Percentiles rank a stretch among this genome's conserved stretches.
Conservation (phyloP, 2,113 vertebrate species). For the Pollachius pollachius region DNA sequence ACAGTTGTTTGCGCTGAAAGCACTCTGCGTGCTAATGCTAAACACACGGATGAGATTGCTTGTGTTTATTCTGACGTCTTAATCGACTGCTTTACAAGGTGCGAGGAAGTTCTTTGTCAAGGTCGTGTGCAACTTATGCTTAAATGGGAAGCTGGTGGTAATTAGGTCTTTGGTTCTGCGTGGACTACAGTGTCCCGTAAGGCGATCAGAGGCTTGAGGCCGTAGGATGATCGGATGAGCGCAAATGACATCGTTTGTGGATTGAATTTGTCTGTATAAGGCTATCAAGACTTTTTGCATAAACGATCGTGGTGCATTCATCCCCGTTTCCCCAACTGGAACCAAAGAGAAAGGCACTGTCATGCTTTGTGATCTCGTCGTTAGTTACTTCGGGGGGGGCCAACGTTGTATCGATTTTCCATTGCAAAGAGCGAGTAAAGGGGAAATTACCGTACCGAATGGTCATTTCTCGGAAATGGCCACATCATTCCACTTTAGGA, state of each 20-base stretch:
- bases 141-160: conserved; percentile 18
- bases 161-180: conserved; percentile 40
- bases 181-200: conserved; percentile 25
- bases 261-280: background rate
- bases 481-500: too few relatives aligned
- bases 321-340: conserved; percentile 1
- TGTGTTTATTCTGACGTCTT: conserved; percentile 26
- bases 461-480: too few relatives aligned
- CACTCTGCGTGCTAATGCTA: conserved; percentile 45
- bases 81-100: too few relatives aligned
- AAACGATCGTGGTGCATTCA: background rate
- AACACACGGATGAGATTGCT: conserved; percentile 59
- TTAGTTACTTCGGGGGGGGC: background rate
- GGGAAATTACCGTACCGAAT: too few relatives aligned
- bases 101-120: conserved; percentile 51
- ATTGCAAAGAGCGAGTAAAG: background rate
- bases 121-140: conserved; percentile 50
- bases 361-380: background rate
- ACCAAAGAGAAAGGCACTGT: conserved; percentile 21
- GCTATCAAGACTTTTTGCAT: background rate
- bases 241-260: background rate
- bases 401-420: background rate
- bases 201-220: conserved; percentile 35
- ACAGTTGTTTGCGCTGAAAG: conserved; percentile 45
- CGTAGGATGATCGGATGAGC: conserved; percentile 48